These are phyloP conservation scores for Furnarius figulus DNA, from an alignment of 2,113 vertebrate species.

Conservation along the genomic window DNA sequence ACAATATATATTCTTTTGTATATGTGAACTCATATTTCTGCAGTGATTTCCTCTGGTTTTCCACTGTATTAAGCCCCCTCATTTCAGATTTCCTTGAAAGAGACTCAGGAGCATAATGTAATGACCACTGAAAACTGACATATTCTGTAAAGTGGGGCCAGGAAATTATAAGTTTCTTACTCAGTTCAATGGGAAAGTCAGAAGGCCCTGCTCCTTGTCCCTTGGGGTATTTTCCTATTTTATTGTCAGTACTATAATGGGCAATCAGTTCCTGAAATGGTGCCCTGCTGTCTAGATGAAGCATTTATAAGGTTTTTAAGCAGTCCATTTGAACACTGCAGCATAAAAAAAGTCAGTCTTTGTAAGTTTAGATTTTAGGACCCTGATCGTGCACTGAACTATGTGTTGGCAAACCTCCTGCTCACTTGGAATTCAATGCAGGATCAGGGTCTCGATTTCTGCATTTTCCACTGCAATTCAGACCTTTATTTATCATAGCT, in stretches of 20 bases:
- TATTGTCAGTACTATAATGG: conserved; percentile 62
- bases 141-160: conserved; percentile 15
- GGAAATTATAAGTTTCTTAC: conserved; percentile 53
- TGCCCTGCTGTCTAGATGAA: conserved; percentile 64
- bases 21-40: neutral
- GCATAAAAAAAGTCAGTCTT: conserved; percentile 20
- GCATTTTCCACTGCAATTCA: conserved; percentile 7
- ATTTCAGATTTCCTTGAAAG: conserved; percentile 37
- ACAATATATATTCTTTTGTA: neutral
- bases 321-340: conserved; percentile 43
- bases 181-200: conserved; percentile 46
- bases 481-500: conserved; percentile 43
- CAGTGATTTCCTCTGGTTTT: neutral
- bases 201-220: conserved; percentile 34
- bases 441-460: neutral
- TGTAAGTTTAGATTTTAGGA: conserved; percentile 31
- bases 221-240: conserved; percentile 55
- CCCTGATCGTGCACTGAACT: neutral
- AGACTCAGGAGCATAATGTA: neutral
- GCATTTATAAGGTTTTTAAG: conserved; percentile 60
- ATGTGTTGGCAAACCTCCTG: neutral
- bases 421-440: conserved; percentile 26
- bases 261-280: conserved; percentile 66
- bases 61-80: neutral
- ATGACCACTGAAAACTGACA: neutral